Conservation (phyloP, 2,113 vertebrate species). For the Archocentrus centrarchus region DNA sequence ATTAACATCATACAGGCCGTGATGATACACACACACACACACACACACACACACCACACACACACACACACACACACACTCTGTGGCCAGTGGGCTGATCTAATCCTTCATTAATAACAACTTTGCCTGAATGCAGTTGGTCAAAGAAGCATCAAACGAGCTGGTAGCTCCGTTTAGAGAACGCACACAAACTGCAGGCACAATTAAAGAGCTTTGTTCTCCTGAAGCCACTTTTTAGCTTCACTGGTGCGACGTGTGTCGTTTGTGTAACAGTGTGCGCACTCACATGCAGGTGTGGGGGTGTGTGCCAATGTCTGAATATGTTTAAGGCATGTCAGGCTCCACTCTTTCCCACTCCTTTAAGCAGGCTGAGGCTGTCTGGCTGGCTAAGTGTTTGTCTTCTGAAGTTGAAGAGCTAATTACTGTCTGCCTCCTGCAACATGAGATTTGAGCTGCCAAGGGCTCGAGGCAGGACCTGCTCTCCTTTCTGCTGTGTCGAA, state of each 20-base stretch:
- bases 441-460: slow-evolving; percentile 58
- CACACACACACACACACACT: neutral
- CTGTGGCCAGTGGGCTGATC: slow-evolving; percentile 26
- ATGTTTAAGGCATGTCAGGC: slow-evolving; percentile 27
- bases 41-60: neutral
- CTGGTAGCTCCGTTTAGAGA: slow-evolving; percentile 14
- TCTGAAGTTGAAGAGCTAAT: slow-evolving; percentile 73
- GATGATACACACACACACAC: slow-evolving; percentile 19
- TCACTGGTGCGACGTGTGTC: neutral
- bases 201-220: neutral
- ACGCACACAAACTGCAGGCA: neutral
- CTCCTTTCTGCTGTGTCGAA: slow-evolving; percentile 19
- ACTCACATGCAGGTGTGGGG: neutral
- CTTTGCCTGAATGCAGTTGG: slow-evolving; percentile 21
- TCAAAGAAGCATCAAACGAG: slow-evolving; percentile 41
- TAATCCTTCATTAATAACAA: slow-evolving; percentile 51
- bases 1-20: slow-evolving; percentile 57
- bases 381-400: slow-evolving; percentile 54
- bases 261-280: neutral
- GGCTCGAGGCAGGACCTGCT: slow-evolving; percentile 53
- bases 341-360: slow-evolving; percentile 23
- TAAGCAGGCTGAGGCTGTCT: slow-evolving; percentile 39
- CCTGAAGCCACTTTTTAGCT: neutral
- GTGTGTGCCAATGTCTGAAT: slow-evolving; percentile 1
- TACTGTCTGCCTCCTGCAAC: slow-evolving; percentile 58